Base-by-base conservation (phyloP, 2,888 invertebrate genomes). In the Imbricaverruca yamaguchii region DNA sequence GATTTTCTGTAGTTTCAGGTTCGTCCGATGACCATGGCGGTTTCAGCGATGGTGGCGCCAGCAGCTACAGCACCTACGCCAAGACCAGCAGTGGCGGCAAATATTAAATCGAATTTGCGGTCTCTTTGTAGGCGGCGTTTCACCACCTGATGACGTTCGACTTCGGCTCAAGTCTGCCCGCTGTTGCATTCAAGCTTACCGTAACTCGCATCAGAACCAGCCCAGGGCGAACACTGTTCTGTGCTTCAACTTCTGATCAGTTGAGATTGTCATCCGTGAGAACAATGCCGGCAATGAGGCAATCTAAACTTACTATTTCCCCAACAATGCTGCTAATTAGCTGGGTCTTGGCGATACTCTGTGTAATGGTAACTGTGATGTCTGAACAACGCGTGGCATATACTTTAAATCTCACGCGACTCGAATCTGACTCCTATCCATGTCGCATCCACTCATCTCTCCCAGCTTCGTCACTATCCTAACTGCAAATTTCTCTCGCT, bases 51-150 rank as follows among this genome's bases (percentile, higher is more conserved):
- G 67, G 25, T 13, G 25, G 67, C n/a, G 67, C 12, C 25, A 67
- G 67, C 67, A 77, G 55, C 55, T 77, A 53, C 55, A 77, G 21
- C 77, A 55, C n/a, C 77, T 77, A 77, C 55, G 23, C 18, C 21
- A 0, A 53, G 55, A 9, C 77, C n/a, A 18, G 77, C 39, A 39
- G 39, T 10, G 55, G 55, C 21, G 77, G 55, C 10, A 56, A 77
- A 13, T 77, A 77, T 55, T 77, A 13, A 12, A 6, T 25, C 13
- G 25, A 39, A 39, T 39, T 39, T 39, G 39, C 39, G 65, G 9
- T 61, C 3, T 6, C 65, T 0, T 8, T 18, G 15, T 8, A 8
- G 63, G 63, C 63, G 1, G 63, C 21, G 0, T 13, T 21, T 18
- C 63, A 63, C 8, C 13, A 21, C 15, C 23, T 23, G 23, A 39